Base-by-base conservation (phyloP, 1,140 invertebrate genomes). In the Brachionus asplanchnoidis region DNA sequence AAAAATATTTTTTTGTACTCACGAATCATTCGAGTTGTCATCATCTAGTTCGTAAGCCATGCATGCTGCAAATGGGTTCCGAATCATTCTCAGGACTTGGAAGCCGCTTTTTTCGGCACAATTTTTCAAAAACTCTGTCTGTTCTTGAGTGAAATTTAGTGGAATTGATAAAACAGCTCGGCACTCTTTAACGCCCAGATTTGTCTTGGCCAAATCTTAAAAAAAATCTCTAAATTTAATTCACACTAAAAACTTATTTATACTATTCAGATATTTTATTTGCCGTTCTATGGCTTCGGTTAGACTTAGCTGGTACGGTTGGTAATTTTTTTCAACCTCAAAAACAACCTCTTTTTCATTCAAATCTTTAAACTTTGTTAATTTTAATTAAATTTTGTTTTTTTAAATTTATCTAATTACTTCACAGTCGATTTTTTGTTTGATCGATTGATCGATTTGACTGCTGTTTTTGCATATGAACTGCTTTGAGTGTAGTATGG, bases 1-100 rank as follows among this genome's bases (percentile, higher is more conserved):
- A 36, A 5, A 36, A 36, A 36, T 7, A 36, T n/a, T 68, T 11
- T 68, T 68, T 17, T 28, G 8, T 14, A 32, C 60, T 66, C 53
- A 46, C 82, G 40, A 68, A 12, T 68, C 60, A 28, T 84, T 68
- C 3, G n/a, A n/a, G 9, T 82, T 82, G 2, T 84, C 82, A 17
- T 70, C 32, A 11, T 84, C 82, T 32, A 84, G 20, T n/a, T 84
- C 82, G 70, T 84, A 84, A 12, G 82, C 82, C 42, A 84, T 50
- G 46, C 82, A 84, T 32, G 82, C 82, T 20, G 82, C 32, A 56
- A 68, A 70, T 11, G 82, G 60, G 36, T 84, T 60, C 14, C 44
- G 40, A 28, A 84, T 68, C 60, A 73, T 84, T 84, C 60, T 68
- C 2, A 44, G 65, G 2, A 84, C 17, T 53, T 70, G 17, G 23